A percentile compares a stretch with the other conserved stretches of the same genome.
Conservation (phyloP, 2,113 vertebrate genomes). For the Cariama cristata region DNA sequence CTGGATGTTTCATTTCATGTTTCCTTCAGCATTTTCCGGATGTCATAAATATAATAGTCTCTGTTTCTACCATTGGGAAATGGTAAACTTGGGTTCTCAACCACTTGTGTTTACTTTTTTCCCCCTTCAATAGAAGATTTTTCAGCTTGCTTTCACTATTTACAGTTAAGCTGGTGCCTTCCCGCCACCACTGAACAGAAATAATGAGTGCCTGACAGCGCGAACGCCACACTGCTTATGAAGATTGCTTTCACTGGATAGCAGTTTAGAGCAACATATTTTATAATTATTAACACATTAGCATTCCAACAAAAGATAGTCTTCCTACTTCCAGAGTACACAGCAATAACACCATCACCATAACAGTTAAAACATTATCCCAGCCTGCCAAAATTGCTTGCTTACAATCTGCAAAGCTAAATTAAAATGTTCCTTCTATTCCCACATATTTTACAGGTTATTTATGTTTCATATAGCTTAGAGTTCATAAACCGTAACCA, state of each 20-base stretch:
- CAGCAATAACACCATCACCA: neutral
- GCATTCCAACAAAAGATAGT: neutral
- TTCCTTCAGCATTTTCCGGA: neutral
- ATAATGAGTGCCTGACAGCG: neutral
- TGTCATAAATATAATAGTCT: neutral
- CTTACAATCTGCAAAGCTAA: neutral
- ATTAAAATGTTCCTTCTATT: neutral
- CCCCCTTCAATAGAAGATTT: neutral
- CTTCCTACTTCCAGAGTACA: neutral
- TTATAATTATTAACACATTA: neutral
- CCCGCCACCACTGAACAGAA: neutral
- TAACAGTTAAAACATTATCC: neutral
- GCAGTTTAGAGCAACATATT: neutral
- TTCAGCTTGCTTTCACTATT: conserved; percentile 46
- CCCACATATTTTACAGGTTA: neutral
- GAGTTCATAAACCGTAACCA: neutral
- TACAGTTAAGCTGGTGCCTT: neutral
- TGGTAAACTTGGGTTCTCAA: neutral
- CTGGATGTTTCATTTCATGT: neutral
- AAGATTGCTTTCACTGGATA: neutral
- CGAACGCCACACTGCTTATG: neutral
- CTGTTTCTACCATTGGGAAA: neutral
- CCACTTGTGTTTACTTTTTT: neutral
- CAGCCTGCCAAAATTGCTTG: neutral
- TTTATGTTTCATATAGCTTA: neutral